These are phyloP conservation scores for Harpalus rubripes DNA, from an alignment of 2,888 invertebrate species.

Conservation along the genomic window DNA sequence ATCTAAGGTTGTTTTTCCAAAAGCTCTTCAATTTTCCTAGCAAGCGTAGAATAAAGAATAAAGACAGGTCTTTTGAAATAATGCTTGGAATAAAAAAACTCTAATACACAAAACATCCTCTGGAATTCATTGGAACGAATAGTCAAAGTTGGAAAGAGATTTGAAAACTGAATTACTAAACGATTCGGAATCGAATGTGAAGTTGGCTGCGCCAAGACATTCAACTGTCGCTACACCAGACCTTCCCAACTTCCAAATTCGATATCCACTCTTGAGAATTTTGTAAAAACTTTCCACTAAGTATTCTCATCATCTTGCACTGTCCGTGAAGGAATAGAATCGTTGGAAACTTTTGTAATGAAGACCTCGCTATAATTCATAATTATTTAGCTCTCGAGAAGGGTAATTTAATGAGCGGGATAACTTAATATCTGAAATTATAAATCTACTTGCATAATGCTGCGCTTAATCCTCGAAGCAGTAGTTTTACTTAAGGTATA, in stretches of 20 bases:
- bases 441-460: not conserved
- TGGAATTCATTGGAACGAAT: slow-evolving; percentile 28
- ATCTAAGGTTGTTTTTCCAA: no score
- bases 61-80: not conserved
- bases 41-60: not conserved
- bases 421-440: not conserved
- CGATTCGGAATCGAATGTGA: slow-evolving; percentile 45
- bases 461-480: no score
- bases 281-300: slow-evolving; percentile 42
- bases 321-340: slow-evolving; percentile 24
- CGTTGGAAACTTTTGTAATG: slow-evolving; percentile 29
- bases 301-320: slow-evolving; percentile 32
- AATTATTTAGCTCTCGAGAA: slow-evolving; percentile 24
- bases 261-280: slow-evolving; percentile 22
- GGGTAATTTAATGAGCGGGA: not conserved
- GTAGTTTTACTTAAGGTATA: no score
- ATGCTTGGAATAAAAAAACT: slow-evolving; percentile 1
- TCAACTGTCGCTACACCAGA: slow-evolving; percentile 21
- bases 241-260: slow-evolving; percentile 37
- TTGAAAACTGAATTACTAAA: slow-evolving; percentile 44
- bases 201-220: slow-evolving; percentile 6
- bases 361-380: slow-evolving; percentile 41
- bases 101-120: slow-evolving; percentile 19
- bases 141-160: slow-evolving; percentile 37
- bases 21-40: not conserved